Evolutionary conservation across 2,797 vertebrate species (phyloP).

Genomic region (Apogon talboti): DNA sequence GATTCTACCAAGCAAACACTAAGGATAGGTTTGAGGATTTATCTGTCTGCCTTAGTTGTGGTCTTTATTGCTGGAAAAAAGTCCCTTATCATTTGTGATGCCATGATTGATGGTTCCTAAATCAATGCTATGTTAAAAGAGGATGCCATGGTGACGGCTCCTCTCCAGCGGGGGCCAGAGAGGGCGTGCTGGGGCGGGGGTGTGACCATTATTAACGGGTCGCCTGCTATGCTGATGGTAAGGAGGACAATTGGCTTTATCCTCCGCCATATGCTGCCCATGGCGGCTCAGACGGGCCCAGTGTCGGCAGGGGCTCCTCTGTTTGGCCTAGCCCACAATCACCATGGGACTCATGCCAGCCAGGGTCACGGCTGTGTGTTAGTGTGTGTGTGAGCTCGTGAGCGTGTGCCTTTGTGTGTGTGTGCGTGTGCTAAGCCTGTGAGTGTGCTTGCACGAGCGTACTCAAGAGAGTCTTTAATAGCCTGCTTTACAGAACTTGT

Average conservation of each 20-base stretch:
- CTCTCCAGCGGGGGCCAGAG: conserved; percentile 71
- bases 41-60: conserved; percentile 25
- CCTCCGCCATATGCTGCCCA: conserved; percentile 86
- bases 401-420: conserved; percentile 20
- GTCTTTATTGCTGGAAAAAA: conserved; percentile 50
- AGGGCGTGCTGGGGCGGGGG: conserved; percentile 81
- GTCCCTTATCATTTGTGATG: conserved; percentile 73
- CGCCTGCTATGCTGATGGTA: conserved; percentile 83
- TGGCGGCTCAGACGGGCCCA: conserved; percentile 82
- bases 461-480: conserved; percentile 80
- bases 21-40: conserved; percentile 25
- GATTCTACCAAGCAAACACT: background rate
- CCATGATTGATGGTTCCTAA: conserved; percentile 80
- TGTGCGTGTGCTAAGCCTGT: conserved; percentile 27
- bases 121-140: conserved; percentile 81
- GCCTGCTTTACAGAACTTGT: conserved; percentile 80
- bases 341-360: conserved; percentile 84
- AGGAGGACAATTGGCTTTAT: conserved; percentile 88
- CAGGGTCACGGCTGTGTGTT: conserved; percentile 72
- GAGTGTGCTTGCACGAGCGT: conserved; percentile 64
- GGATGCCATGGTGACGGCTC: conserved; percentile 76
- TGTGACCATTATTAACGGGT: conserved; percentile 89
- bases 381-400: conserved; percentile 39
- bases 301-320: conserved; percentile 83
- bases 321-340: conserved; percentile 85